Evolutionary conservation across 2,797 vertebrate species (phyloP).

Genomic region (Myripristis murdjan): DNA sequence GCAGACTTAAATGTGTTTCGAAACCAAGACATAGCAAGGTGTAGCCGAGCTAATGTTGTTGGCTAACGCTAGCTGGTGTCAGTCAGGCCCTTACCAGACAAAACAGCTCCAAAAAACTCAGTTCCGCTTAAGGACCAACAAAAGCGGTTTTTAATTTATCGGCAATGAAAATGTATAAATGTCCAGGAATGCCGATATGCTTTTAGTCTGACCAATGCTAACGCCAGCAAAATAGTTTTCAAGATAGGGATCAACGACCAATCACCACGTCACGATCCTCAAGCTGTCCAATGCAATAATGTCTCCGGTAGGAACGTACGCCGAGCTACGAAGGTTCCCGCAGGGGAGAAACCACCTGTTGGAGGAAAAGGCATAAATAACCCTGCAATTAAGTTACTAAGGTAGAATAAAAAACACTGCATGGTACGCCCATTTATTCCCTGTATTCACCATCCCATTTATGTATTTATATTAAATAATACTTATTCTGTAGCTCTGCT

Average conservation of each 20-base stretch:
- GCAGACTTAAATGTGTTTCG: not conserved
- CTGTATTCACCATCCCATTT: not conserved
- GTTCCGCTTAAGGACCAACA: conserved; percentile 2
- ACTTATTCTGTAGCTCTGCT: not conserved
- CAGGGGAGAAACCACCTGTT: not conserved
- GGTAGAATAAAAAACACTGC: not conserved
- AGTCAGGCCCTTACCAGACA: conserved; percentile 68
- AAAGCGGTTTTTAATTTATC: conserved; percentile 4
- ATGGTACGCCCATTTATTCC: not conserved
- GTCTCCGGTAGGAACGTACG: conserved; percentile 48
- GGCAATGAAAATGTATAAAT: not conserved
- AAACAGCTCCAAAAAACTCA: conserved; percentile 6
- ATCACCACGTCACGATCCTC: conserved; percentile 77
- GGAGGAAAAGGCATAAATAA: not conserved
- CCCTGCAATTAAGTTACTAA: not conserved
- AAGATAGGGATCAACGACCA: conserved; percentile 42
- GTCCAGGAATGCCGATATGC: not conserved
- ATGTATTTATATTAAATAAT: not conserved
- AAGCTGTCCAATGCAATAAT: conserved; percentile 28
- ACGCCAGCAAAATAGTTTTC: conserved; percentile 12
- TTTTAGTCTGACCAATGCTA: not conserved
- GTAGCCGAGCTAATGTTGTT: not conserved
- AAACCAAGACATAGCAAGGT: not conserved
- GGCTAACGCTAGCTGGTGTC: conserved; percentile 34
- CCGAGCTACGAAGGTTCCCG: not conserved